Evolutionary conservation across 1,140 invertebrate genomes (phyloP).

Genomic region (Melitaea cinxia): DNA sequence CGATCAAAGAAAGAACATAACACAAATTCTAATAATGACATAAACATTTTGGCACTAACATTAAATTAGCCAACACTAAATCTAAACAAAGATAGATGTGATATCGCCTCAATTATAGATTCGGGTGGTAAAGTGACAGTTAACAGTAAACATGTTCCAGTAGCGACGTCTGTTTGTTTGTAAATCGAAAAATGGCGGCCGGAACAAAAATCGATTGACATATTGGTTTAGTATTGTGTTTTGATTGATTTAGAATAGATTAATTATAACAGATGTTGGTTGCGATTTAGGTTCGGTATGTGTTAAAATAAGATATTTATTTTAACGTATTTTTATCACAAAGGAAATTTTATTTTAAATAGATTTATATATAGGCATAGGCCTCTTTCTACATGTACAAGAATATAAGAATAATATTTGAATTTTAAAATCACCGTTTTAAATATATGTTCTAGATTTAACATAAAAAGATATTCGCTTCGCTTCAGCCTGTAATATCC

Average conservation of each 20-base stretch:
- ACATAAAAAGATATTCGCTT: too few relatives aligned
- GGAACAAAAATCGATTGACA: constrained; percentile 49
- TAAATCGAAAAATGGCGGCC: constrained; percentile 46
- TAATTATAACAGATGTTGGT: constrained; percentile 26
- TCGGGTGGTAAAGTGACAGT: constrained; percentile 39
- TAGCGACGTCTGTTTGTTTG: constrained; percentile 51
- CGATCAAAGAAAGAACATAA: constrained; percentile 1
- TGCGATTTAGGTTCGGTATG: not conserved
- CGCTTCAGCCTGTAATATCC: too few relatives aligned
- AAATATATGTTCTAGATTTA: too few relatives aligned
- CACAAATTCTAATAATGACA: not conserved
- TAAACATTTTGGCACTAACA: constrained; percentile 14
- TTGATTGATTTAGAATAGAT: constrained; percentile 39
- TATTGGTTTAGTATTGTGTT: constrained; percentile 43
- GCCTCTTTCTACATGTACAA: too few relatives aligned
- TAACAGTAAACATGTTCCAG: constrained; percentile 51
- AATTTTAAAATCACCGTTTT: too few relatives aligned
- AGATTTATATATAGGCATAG: too few relatives aligned
- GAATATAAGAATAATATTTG: too few relatives aligned
- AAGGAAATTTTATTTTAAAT: too few relatives aligned
- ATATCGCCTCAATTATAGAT: constrained; percentile 47
- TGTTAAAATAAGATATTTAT: too few relatives aligned
- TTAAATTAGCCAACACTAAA: constrained; percentile 19
- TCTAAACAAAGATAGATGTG: constrained; percentile 46
- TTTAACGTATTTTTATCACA: too few relatives aligned